These are phyloP conservation scores for Corythornis leucogaster DNA, from an alignment of 2,797 vertebrate genomes.

Conservation along the genomic window DNA sequence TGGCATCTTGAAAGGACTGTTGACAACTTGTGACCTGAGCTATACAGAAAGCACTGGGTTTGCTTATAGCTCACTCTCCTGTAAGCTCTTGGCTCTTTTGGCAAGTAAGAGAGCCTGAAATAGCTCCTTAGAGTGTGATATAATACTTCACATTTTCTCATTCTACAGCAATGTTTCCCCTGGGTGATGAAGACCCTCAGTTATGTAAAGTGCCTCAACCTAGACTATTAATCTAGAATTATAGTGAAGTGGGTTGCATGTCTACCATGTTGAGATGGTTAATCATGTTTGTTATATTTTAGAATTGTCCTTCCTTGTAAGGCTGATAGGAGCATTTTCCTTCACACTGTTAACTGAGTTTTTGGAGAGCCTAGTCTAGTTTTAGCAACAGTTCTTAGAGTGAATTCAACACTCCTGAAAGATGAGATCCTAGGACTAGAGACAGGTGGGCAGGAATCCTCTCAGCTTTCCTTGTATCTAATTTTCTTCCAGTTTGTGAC, in stretches of 20 bases:
- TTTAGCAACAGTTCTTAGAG: background rate
- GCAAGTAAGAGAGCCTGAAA: background rate
- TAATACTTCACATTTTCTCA: background rate
- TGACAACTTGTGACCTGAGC: background rate
- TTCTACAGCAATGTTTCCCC: background rate
- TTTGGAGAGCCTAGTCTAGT: background rate
- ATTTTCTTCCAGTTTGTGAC: background rate
- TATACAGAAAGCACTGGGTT: background rate
- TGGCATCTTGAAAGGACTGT: background rate
- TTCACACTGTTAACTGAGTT: background rate
- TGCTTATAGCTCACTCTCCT: background rate
- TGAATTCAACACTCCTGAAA: background rate
- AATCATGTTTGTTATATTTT: background rate
- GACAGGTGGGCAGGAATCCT: background rate
- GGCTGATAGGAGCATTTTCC: background rate
- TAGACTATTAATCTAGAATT: background rate
- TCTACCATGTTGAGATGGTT: background rate
- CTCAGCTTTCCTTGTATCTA: background rate
- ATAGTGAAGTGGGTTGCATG: background rate
- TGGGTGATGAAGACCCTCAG: background rate
- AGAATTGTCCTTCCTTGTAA: background rate
- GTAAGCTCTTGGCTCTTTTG: background rate
- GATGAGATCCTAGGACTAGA: background rate
- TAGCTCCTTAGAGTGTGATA: background rate
- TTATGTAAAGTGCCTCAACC: background rate